These are phyloP conservation scores for Spongilla lacustris DNA, from an alignment of 37 sponge, comb jelly and placozoan species.

Conservation along the genomic window DNA sequence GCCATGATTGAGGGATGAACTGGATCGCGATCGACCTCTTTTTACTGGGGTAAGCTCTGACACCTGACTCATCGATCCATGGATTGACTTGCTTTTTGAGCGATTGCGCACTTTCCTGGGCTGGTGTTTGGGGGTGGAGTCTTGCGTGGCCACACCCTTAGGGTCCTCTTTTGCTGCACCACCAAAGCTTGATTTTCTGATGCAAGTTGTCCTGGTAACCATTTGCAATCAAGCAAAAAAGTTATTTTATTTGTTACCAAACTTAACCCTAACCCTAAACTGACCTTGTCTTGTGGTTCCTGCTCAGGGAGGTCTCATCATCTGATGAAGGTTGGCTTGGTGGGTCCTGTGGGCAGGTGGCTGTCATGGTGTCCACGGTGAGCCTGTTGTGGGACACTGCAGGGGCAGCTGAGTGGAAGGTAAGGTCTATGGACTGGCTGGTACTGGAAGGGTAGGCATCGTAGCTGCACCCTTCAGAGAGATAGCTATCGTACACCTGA, in stretches of 20 bases:
- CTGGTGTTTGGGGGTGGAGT: not conserved
- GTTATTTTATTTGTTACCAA: no score
- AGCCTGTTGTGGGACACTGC: conserved; percentile 53
- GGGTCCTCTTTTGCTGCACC: not conserved
- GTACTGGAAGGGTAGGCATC: conserved; percentile 40
- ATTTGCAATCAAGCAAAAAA: not conserved
- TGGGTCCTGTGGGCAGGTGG: conserved; percentile 28
- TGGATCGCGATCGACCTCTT: not conserved
- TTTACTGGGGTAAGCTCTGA: not conserved
- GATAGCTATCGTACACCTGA: conserved; percentile 61
- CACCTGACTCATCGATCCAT: not conserved
- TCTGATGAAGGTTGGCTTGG: conserved; percentile 30
- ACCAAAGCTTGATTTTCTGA: not conserved
- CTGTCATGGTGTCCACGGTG: conserved; percentile 69
- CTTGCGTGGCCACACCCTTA: not conserved
- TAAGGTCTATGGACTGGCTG: conserved; percentile 66
- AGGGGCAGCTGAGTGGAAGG: conserved; percentile 68
- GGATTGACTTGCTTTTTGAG: conserved; percentile 16
- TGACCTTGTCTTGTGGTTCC: conserved; percentile 55
- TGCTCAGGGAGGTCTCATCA: conserved; percentile 48
- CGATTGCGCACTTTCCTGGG: not conserved
- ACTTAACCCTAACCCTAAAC: no score
- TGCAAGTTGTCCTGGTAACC: not conserved
- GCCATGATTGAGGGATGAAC: conserved; percentile 10
- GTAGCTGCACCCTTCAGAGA: conserved; percentile 32